phyloP scores from a whole-genome alignment of 2,888 invertebrate species.

The Pseudolycoriella hygida region DNA sequence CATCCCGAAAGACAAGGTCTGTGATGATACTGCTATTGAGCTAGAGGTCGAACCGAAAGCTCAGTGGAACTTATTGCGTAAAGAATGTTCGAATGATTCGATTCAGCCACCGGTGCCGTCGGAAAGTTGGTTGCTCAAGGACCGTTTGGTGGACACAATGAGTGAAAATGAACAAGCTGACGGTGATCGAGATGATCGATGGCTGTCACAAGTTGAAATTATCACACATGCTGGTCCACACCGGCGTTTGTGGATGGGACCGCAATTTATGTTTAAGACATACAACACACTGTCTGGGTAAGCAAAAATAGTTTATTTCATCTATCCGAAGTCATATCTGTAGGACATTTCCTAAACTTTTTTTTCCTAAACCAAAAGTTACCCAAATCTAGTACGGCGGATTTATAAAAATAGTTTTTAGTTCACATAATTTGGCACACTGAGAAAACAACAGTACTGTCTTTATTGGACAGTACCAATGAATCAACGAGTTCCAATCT shows the following conservation, averaged over 20 bases:
- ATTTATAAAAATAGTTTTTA: neutral
- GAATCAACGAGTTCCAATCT: too few species aligned
- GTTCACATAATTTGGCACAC: too few species aligned
- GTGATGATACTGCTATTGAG: conserved; percentile 75
- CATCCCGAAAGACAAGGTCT: conserved; percentile 65
- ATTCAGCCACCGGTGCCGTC: conserved; percentile 57
- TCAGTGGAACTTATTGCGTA: conserved; percentile 71
- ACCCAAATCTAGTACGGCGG: neutral
- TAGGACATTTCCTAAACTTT: conserved; percentile 1
- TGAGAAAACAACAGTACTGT: too few species aligned
- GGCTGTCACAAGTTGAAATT: conserved; percentile 95
- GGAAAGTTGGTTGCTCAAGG: conserved; percentile 45
- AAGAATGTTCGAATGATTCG: conserved; percentile 35
- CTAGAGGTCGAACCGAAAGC: conserved; percentile 70
- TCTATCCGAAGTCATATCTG: conserved; percentile 2
- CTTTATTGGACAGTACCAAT: too few species aligned
- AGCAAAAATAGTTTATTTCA: conserved; percentile 18
- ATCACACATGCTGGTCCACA: conserved; percentile 94
- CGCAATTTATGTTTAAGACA: conserved; percentile 96
- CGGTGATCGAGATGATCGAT: conserved; percentile 55
- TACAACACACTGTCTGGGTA: conserved; percentile 63
- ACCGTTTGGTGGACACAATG: conserved; percentile 18
- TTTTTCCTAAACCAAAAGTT: neutral
- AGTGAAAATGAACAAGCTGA: conserved; percentile 14
- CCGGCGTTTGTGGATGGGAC: conserved; percentile 95